Evolutionary conservation across 2,113 vertebrate species (phyloP), one percentile per base, ranked within the genome.

Genomic region (Scomber scombrus): DNA sequence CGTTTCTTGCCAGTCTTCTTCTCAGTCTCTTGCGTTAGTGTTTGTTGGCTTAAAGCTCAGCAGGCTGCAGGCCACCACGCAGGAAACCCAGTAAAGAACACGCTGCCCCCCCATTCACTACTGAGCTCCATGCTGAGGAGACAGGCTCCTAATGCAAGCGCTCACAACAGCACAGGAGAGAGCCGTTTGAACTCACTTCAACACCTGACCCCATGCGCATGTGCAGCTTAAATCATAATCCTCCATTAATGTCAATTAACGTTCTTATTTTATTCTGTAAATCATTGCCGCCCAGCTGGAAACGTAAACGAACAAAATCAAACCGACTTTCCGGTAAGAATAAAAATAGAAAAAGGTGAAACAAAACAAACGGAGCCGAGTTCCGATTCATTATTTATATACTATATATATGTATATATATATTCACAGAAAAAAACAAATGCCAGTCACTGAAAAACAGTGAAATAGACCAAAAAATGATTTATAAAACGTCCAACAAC

Each of bases 371-470:
- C 26, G 3, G 46, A 81, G 64, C 54, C 52, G 11, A 23, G 2
- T 14, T 21, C 15, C 18, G 72, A 63, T 64, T 73, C 29, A 61
- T 73, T 34, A 71, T 72, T 71, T 74, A 70, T 80, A 80, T 71
- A 49, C n/a, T n/a, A 26, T 26, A 55, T 69, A 64, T 64, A 64
- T 58, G 51, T 57, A 61, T 73, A 71, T 76, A 71, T 67, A 82
- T 82, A 87, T 85, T 56, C 83, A 87, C 77, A 89, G 15, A 71
- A 11, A 50, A 18, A 77, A 63, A 71, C n/a, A 61, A 75, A 78
- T 67, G 61, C 12, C 54, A 67, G 60, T 12, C 29, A 58, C 2
- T 75, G 26, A 55, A 67, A 23, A 31, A 14, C 47, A 43, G 58
- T 23, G 43, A 45, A 60, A 50, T 19, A 16, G 34, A 55, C 43